These are phyloP conservation scores for Dasypus novemcinctus DNA, from an alignment of 2,113 vertebrate genomes.

Conservation along the genomic window DNA sequence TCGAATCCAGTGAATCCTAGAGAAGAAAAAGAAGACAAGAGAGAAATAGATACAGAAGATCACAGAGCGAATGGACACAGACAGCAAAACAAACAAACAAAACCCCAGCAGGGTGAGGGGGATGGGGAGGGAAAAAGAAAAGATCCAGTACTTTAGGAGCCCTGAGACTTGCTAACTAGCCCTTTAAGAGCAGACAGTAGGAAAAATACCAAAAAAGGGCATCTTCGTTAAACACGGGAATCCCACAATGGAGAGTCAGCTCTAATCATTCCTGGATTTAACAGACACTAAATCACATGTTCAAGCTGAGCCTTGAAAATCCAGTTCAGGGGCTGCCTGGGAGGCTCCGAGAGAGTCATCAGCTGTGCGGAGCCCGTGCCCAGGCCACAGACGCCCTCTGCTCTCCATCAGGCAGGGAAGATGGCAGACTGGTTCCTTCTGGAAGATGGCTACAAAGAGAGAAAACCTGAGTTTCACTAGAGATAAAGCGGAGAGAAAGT, in stretches of 20 bases:
- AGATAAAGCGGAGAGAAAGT: too few relatives aligned
- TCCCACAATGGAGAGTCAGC: neutral
- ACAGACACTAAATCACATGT: neutral
- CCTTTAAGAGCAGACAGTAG: neutral
- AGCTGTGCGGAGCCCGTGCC: too few relatives aligned
- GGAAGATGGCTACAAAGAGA: neutral
- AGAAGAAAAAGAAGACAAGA: too few relatives aligned
- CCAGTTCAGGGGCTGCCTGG: fast-evolving
- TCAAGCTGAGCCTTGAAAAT: neutral
- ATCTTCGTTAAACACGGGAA: neutral
- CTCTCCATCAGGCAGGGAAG: neutral
- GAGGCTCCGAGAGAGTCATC: too few relatives aligned
- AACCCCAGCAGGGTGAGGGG: too few relatives aligned
- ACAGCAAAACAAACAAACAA: too few relatives aligned
- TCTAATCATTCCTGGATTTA: neutral
- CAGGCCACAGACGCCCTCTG: neutral
- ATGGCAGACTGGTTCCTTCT: neutral
- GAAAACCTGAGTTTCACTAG: too few relatives aligned
- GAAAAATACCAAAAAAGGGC: neutral
- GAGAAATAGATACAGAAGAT: too few relatives aligned
- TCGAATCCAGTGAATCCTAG: too few relatives aligned
- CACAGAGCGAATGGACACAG: too few relatives aligned
- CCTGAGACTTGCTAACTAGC: neutral
- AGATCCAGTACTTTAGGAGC: neutral
- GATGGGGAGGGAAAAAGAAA: too few relatives aligned